phyloP scores from a whole-genome alignment of 2,797 vertebrate species.

The Botia almorhae region DNA sequence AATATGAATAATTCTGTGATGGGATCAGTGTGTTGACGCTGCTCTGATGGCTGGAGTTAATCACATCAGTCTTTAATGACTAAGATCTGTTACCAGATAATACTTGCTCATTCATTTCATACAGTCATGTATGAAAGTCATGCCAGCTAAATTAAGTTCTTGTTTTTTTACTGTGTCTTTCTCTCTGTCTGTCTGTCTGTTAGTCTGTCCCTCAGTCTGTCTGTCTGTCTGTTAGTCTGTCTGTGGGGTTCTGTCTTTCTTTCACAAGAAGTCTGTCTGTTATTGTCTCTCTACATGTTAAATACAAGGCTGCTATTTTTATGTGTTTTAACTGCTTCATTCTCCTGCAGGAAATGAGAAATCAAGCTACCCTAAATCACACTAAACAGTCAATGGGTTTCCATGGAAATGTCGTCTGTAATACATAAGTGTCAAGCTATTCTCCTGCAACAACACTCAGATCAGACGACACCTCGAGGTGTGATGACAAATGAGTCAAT shows the following conservation, averaged over 20 bases:
- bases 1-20: neutral
- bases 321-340: conserved; percentile 18
- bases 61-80: conserved; percentile 4
- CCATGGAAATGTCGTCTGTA: neutral
- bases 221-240: neutral
- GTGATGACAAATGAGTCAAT: conserved; percentile 42
- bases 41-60: neutral
- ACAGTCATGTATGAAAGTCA: neutral
- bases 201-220: neutral
- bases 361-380: conserved; percentile 19
- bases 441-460: conserved; percentile 14
- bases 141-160: too few relatives aligned
- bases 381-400: conserved; percentile 5
- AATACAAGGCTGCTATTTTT: neutral
- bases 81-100: neutral
- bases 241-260: neutral
- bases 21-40: neutral
- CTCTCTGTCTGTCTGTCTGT: neutral
- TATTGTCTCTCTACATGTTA: neutral
- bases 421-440: neutral
- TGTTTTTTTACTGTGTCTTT: neutral
- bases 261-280: neutral
- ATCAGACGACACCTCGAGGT: conserved; percentile 19
- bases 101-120: conserved; percentile 35
- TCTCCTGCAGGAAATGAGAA: conserved; percentile 25